These are phyloP conservation scores for Dexiosoma caninum DNA, from an alignment of 2,888 invertebrate species.

Conservation along the genomic window DNA sequence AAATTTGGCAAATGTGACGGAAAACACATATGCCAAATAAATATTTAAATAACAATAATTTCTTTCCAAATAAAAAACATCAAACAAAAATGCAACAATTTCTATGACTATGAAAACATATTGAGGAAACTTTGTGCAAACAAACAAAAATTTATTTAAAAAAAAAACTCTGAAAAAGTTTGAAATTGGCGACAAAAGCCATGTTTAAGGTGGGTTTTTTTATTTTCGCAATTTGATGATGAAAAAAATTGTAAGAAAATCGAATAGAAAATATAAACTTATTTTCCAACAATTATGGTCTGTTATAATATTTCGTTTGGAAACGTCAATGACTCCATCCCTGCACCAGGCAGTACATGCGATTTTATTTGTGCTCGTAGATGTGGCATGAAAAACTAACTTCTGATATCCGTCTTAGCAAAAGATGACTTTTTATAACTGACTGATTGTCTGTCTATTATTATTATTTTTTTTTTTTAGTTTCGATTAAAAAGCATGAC, in stretches of 20 bases:
- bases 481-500: conserved; percentile 43
- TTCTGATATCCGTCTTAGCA: conserved; percentile 40
- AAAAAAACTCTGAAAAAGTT: conserved; percentile 4
- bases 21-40: conserved; percentile 32
- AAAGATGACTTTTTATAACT: conserved; percentile 31
- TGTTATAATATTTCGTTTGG: conserved; percentile 35
- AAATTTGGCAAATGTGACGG: conserved; percentile 59
- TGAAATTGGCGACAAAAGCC: conserved; percentile 46
- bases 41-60: conserved; percentile 4
- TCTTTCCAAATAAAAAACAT: not conserved
- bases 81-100: conserved; percentile 44
- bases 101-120: not conserved
- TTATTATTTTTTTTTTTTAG: conserved; percentile 13
- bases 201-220: conserved; percentile 1
- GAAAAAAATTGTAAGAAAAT: conserved; percentile 35
- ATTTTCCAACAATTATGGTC: conserved; percentile 55
- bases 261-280: conserved; percentile 31
- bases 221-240: conserved; percentile 4
- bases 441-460: not conserved
- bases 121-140: conserved; percentile 22
- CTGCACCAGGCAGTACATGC: conserved; percentile 6
- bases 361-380: not conserved
- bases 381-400: conserved; percentile 18
- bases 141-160: not conserved
- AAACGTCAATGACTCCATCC: conserved; percentile 38